These are phyloP conservation scores for Babyrousa celebensis DNA, from an alignment of 2,797 vertebrate species.

Conservation along the genomic window DNA sequence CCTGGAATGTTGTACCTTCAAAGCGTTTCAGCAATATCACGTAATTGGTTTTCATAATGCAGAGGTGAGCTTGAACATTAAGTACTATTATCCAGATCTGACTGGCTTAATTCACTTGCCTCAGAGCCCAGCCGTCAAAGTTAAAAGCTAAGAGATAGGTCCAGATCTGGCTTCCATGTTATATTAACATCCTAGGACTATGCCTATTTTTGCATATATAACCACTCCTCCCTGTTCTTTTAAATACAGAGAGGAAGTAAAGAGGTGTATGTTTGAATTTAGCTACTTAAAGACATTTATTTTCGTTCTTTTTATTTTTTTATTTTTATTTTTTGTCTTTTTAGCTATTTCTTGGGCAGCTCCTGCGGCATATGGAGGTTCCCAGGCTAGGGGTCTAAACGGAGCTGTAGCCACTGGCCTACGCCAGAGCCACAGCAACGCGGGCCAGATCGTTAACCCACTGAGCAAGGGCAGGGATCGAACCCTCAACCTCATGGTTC, in stretches of 20 bases:
- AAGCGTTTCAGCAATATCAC: conserved; percentile 61
- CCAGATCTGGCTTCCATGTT: conserved; percentile 31
- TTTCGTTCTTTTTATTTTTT: conserved; percentile 26
- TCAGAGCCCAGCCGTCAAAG: neutral
- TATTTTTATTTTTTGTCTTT: too few relatives aligned
- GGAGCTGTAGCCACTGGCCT: too few relatives aligned
- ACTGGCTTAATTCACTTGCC: conserved; percentile 58
- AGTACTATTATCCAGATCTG: conserved; percentile 56
- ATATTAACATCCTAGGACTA: neutral
- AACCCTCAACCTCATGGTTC: too few relatives aligned
- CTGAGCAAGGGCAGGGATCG: too few relatives aligned
- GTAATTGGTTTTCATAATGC: conserved; percentile 51
- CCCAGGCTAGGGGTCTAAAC: too few relatives aligned
- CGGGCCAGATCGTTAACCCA: too few relatives aligned
- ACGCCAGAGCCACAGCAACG: too few relatives aligned
- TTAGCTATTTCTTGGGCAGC: too few relatives aligned
- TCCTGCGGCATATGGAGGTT: too few relatives aligned
- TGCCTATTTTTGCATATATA: conserved; percentile 8
- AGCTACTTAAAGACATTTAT: neutral
- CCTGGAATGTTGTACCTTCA: conserved; percentile 58
- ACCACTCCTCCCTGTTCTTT: neutral
- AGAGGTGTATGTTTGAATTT: neutral
- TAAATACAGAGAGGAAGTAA: neutral
- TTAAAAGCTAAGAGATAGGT: conserved; percentile 48
- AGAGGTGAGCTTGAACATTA: conserved; percentile 55